Evolutionary conservation across 2,113 vertebrate species (phyloP).

Genomic region (Periophthalmus modestus): DNA sequence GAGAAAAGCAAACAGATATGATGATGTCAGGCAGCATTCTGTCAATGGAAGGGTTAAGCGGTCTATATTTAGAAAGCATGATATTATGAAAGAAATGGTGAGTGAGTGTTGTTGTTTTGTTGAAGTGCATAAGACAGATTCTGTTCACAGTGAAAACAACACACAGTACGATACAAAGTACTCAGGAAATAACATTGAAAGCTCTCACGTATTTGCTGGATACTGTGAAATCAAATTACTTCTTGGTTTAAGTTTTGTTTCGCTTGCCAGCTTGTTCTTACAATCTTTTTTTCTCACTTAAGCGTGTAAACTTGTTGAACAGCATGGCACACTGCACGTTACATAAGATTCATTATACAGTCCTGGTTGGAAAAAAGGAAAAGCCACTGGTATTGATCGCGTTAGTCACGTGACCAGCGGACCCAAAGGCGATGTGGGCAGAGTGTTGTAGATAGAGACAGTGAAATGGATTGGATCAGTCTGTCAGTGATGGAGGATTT

Average conservation of each 20-base stretch:
- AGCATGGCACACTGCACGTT: constrained; percentile 44
- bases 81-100: constrained; percentile 24
- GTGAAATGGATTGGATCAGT: constrained; percentile 31
- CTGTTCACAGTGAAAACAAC: constrained; percentile 20
- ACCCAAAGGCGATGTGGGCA: constrained; percentile 26
- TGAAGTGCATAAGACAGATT: constrained; percentile 19
- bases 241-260: constrained; percentile 23
- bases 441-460: constrained; percentile 7
- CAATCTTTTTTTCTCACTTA: constrained; percentile 5
- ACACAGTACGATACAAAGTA: constrained; percentile 22
- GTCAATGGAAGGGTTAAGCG: constrained; percentile 3
- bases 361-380: constrained; percentile 61
- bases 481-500: constrained; percentile 14
- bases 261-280: constrained; percentile 16
- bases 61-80: constrained; percentile 30
- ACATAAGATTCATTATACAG: constrained; percentile 65
- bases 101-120: constrained; percentile 11
- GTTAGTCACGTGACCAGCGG: constrained; percentile 58
- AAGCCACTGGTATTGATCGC: constrained; percentile 67
- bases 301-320: constrained; percentile 17
- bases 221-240: constrained; percentile 56
- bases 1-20: constrained; percentile 14
- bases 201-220: constrained; percentile 26
- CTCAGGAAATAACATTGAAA: constrained; percentile 38
- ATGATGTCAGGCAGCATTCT: constrained; percentile 16